phyloP scores from a whole-genome alignment of 2,113 vertebrate species.

The Strix uralensis region DNA sequence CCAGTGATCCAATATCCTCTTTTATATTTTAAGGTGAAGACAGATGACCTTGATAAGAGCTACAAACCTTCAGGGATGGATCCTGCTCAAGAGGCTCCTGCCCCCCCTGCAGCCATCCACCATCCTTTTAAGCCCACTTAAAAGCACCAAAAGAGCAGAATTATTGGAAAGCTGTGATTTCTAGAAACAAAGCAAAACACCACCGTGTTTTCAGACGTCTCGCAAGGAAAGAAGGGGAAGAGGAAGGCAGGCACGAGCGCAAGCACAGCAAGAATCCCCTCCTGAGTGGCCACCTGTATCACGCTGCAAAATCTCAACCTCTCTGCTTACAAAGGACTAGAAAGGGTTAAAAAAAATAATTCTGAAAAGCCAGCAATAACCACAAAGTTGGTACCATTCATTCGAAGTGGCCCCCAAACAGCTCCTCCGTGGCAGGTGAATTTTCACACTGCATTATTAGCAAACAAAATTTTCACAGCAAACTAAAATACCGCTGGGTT shows the following conservation, averaged over 20 bases:
- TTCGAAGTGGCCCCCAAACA: neutral
- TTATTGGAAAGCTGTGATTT: neutral
- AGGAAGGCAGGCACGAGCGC: neutral
- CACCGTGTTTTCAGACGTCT: neutral
- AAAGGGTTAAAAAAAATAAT: neutral
- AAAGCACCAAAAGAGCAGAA: neutral
- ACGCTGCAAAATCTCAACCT: accelerated
- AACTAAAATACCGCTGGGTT: accelerated
- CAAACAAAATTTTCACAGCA: neutral
- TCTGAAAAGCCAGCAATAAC: neutral
- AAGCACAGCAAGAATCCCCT: neutral
- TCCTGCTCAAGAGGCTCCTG: neutral
- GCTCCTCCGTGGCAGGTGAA: neutral
- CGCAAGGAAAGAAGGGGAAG: neutral
- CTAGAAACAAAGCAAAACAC: neutral
- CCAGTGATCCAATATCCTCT: neutral
- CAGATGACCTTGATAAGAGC: neutral
- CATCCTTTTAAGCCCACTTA: neutral
- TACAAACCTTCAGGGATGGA: neutral
- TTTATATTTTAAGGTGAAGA: neutral
- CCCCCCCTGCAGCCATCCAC: neutral
- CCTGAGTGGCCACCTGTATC: neutral
- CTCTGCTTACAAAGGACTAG: neutral
- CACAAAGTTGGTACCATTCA: neutral
- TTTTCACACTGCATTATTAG: neutral